Base-by-base conservation (phyloP, 2,797 vertebrate genomes). In the Alectoris magna region DNA sequence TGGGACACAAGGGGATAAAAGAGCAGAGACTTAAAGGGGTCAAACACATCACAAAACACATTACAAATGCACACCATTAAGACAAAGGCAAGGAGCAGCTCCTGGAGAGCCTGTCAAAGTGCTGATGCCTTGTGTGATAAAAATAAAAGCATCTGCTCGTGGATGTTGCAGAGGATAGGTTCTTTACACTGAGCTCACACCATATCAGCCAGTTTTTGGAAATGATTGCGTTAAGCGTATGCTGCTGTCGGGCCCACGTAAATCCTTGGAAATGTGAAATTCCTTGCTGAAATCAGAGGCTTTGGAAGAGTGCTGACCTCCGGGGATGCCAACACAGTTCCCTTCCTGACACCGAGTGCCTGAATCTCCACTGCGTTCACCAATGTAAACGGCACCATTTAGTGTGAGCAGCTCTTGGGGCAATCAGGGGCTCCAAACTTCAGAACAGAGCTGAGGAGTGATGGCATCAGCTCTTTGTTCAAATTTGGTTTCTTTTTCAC, bases 311-410 rank as follows among this genome's bases (percentile, higher is more conserved):
- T 9, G 11, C 13, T 12, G 2, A 3, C 7, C 15, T 46, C 41
- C 9, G 0, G 7, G 8, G 51, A 27, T 23, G 49, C 34, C 1
- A 7, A 29, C 82, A 17, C 26, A 2, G 3, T 68, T 66, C 41
- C 34, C 72, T 39, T 39, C 39, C 11, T 43, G 27, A 15, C n/a
- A n/a, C 9, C 29, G 27, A 53, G 36, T 31, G 2, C 48, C 43
- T 53, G n/a, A 38, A 48, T 31, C 64, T 60, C 77, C 4, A 4
- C 64, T 58, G 38, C 46, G 5, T 18, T 51, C 67, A 9, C 17
- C 1, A 0, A 12, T 9, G 17, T 66, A 2, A 76, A 36, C 3
- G 16, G 34, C 4, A 2, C 17, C 0, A 24, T 48, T 31, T 24
- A 26, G 9, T 3, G 12, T 27, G 5, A 55, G 31, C 4, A 21